These are phyloP conservation scores for Discoglossus pictus DNA, from an alignment of 2,797 vertebrate genomes.

Conservation along the genomic window DNA sequence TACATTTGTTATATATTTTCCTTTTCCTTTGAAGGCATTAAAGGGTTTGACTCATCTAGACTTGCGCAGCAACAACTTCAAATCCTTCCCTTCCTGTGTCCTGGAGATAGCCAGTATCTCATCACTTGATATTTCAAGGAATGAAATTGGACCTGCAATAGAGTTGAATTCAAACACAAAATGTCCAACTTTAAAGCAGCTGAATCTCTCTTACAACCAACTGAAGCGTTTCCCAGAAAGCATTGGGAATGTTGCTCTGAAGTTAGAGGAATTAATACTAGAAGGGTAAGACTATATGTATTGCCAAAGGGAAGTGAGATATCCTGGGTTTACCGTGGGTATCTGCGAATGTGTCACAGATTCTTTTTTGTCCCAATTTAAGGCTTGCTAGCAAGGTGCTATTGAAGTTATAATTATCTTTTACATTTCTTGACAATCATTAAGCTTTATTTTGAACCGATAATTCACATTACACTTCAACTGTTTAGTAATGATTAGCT, in stretches of 20 bases:
- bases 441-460: too few species aligned
- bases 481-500: too few species aligned
- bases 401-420: too few species aligned
- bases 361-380: too few species aligned
- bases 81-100: constrained; percentile 75
- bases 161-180: constrained; percentile 64
- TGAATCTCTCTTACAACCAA: constrained; percentile 91
- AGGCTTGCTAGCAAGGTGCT: too few species aligned
- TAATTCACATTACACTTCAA: too few species aligned
- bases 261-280: constrained; percentile 83
- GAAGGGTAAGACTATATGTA: constrained; percentile 92
- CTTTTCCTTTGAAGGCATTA: constrained; percentile 74
- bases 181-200: constrained; percentile 79
- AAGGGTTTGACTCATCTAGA: constrained; percentile 86
- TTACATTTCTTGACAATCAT: too few species aligned
- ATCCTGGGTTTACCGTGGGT: too few species aligned
- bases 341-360: too few species aligned
- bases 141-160: constrained; percentile 81
- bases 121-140: constrained; percentile 85
- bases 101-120: constrained; percentile 79
- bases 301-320: too few species aligned
- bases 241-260: constrained; percentile 66
- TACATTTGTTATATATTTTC: too few species aligned
- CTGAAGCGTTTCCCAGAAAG: constrained; percentile 73
- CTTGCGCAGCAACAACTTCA: constrained; percentile 86